Conservation (phyloP, 1,140 invertebrate genomes). For the Pogonognathellus flavescens region DNA sequence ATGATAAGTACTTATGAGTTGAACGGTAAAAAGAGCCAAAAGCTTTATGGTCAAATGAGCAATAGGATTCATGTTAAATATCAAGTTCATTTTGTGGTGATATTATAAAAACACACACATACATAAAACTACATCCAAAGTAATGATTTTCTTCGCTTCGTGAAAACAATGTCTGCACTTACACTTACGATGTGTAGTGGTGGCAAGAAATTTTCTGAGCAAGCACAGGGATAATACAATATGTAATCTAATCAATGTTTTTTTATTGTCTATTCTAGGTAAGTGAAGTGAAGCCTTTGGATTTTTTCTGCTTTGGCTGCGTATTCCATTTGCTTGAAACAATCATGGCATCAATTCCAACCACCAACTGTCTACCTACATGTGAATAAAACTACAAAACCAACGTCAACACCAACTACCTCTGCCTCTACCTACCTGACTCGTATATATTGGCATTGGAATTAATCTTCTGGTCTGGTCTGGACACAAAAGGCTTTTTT, state of each 20-base stretch:
- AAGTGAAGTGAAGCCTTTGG: slow-evolving; percentile 34
- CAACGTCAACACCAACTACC: neutral
- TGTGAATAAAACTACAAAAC: neutral
- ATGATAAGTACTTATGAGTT: slow-evolving; percentile 26
- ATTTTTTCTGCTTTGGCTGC: slow-evolving; percentile 27
- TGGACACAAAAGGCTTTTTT: slow-evolving; percentile 25
- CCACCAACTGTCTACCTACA: slow-evolving; percentile 26
- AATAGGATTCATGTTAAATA: slow-evolving; percentile 13
- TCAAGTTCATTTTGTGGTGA: slow-evolving; percentile 46
- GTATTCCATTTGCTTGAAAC: slow-evolving; percentile 25
- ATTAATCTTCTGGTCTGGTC: slow-evolving; percentile 39
- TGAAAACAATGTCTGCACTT: neutral
- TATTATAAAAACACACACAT: neutral
- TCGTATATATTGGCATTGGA: neutral
- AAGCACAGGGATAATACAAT: neutral
- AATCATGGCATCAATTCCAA: slow-evolving; percentile 28
- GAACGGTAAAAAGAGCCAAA: slow-evolving; percentile 38
- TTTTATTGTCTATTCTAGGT: slow-evolving; percentile 49
- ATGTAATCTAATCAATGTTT: slow-evolving; percentile 56
- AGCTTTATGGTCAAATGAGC: slow-evolving; percentile 46
- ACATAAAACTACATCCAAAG: neutral
- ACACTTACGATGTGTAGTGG: too few species aligned
- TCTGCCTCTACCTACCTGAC: neutral
- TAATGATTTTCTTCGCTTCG: slow-evolving; percentile 25
- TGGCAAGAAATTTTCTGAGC: neutral